These are phyloP conservation scores for Stomorhina lunata DNA, from an alignment of 2,888 invertebrate genomes.

Conservation along the genomic window DNA sequence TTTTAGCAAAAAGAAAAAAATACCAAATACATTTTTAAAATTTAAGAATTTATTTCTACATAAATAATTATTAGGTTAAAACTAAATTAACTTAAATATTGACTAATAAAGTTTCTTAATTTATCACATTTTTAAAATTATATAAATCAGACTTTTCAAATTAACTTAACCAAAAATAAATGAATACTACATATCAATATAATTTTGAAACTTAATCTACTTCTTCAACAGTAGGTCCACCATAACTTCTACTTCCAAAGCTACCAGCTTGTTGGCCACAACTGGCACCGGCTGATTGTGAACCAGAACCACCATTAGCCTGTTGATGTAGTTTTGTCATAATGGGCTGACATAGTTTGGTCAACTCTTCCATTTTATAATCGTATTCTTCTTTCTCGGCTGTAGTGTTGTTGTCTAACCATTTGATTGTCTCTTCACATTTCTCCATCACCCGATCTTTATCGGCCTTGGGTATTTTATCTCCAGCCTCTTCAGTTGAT, in stretches of 20 bases:
- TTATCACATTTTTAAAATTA: too few relatives aligned
- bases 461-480: slow-evolving; percentile 84
- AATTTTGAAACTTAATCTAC: slow-evolving; percentile 80
- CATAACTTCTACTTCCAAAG: slow-evolving; percentile 82
- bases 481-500: slow-evolving; percentile 84
- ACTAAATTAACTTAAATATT: too few relatives aligned
- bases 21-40: too few relatives aligned
- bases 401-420: slow-evolving; percentile 88
- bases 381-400: slow-evolving; percentile 90
- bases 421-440: slow-evolving; percentile 85
- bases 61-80: too few relatives aligned
- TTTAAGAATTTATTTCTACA: too few relatives aligned
- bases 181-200: neutral
- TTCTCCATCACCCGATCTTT: slow-evolving; percentile 84
- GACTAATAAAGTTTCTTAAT: too few relatives aligned
- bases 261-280: slow-evolving; percentile 83
- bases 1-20: too few relatives aligned
- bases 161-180: neutral
- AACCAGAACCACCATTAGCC: slow-evolving; percentile 80
- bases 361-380: slow-evolving; percentile 77
- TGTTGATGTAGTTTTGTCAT: slow-evolving; percentile 81
- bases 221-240: slow-evolving; percentile 78
- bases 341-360: slow-evolving; percentile 78
- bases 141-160: neutral
- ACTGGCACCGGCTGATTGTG: slow-evolving; percentile 72